Percentiles rank a stretch among this genome's conserved stretches.
Evolutionary conservation across 2,797 vertebrate genomes (phyloP).

Genomic region (Heteromormyrus szaboi): DNA sequence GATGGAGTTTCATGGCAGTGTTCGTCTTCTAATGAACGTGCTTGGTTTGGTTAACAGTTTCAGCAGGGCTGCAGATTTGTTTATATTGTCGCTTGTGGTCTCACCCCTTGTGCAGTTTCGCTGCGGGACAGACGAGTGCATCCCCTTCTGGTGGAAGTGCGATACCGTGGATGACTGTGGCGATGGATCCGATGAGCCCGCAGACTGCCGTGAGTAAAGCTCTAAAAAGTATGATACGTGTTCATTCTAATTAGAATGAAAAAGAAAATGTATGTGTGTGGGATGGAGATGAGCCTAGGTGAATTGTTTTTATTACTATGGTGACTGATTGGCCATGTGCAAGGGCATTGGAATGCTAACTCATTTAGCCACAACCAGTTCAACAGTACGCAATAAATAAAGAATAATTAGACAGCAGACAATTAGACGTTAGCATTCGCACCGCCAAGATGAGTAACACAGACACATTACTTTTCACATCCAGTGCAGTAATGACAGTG

Average conservation of each 20-base stretch:
- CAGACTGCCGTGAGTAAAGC: slow-evolving; percentile 78
- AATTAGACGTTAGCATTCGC: neutral
- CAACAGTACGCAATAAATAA: neutral
- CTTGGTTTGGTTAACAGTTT: neutral
- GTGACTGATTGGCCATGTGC: neutral
- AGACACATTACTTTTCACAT: neutral
- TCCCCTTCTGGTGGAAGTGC: slow-evolving; percentile 96
- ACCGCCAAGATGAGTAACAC: neutral
- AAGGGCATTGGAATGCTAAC: neutral
- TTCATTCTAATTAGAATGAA: neutral
- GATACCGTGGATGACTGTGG: slow-evolving; percentile 92
- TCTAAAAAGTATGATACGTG: neutral
- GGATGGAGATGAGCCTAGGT: neutral
- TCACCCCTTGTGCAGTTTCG: slow-evolving; percentile 66
- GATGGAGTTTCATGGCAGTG: too few relatives aligned
- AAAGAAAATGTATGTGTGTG: neutral
- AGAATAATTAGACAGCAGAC: neutral
- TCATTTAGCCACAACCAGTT: neutral
- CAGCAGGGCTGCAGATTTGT: neutral
- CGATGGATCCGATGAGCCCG: slow-evolving; percentile 84
- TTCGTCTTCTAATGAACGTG: neutral
- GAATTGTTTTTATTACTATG: neutral
- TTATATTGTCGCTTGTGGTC: neutral
- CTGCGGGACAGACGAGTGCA: slow-evolving; percentile 91
- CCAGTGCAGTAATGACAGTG: neutral